Percentiles rank a stretch among this genome's conserved stretches.
Evolutionary conservation across 2,113 vertebrate genomes (phyloP).

Genomic region (Cinclus cinclus): DNA sequence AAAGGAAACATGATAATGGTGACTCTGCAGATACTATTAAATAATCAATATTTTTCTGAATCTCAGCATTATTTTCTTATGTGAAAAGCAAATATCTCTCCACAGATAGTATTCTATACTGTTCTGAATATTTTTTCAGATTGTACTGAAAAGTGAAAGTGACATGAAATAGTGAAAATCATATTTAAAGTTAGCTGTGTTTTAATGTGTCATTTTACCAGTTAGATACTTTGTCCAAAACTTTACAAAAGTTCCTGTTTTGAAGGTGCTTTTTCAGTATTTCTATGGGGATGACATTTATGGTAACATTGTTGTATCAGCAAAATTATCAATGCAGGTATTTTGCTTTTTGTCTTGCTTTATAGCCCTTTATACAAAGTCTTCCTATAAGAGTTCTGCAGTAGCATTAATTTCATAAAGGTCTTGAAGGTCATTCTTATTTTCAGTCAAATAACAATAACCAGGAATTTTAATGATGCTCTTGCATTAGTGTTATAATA

Average conservation of each 20-base stretch:
- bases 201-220: slow-evolving; percentile 69
- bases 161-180: slow-evolving; percentile 61
- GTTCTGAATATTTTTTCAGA: slow-evolving; percentile 58
- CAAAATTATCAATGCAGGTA: slow-evolving; percentile 23
- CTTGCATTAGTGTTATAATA: slow-evolving; percentile 38
- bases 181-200: slow-evolving; percentile 42
- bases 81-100: background rate
- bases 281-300: slow-evolving; percentile 25
- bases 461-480: slow-evolving; percentile 10
- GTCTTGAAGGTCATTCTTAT: slow-evolving; percentile 51
- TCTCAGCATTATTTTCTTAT: slow-evolving; percentile 42
- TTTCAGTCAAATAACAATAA: slow-evolving; percentile 50
- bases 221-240: slow-evolving; percentile 45
- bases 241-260: slow-evolving; percentile 32
- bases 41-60: slow-evolving; percentile 22
- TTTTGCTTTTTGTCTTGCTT: slow-evolving; percentile 53
- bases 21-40: slow-evolving; percentile 44
- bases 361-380: slow-evolving; percentile 54
- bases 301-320: slow-evolving; percentile 32
- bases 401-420: slow-evolving; percentile 38
- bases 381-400: background rate
- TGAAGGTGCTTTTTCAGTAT: slow-evolving; percentile 36
- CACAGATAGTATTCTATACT: slow-evolving; percentile 39
- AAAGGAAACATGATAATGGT: background rate
- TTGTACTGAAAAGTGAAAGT: slow-evolving; percentile 70